Evolutionary conservation across 2,888 invertebrate species (phyloP), one percentile per base, ranked within the genome.

Genomic region (Onthophagus sagittarius): DNA sequence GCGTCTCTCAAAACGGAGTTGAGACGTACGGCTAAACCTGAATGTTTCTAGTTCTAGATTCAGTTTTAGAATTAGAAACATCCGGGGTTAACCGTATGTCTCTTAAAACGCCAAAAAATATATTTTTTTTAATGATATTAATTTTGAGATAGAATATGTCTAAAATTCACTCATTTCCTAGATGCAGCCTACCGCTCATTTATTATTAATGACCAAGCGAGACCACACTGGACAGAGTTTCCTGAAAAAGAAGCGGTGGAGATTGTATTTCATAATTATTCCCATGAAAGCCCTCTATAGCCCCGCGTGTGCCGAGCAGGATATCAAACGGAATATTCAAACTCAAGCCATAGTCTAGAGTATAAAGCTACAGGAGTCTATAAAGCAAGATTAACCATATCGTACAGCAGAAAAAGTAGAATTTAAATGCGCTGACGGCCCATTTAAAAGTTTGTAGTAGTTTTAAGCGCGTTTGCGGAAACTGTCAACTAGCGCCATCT

Each of bases 291-390:
- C 31, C 7, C 0, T 67, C 31, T 31, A 67, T 15, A 23, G 67
- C 67, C 2, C 39, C 1, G 39, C 39, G 39, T 53, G 6, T 11
- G 6, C 9, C 39, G 11, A 23, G 23, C 32, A 32, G 23, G 23
- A 67, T 67, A 67, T 67, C 67, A 67, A 67, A 67, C 67, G 32
- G 67, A 67, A 67, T 67, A 67, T 67, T 67, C 23, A 31, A 67
- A 11, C 39, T 53, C 39, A 7, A 11, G 1, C 11, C 39, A 53
- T 11, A 53, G 39, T 11, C 39, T 4, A 11, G 39, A 53, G 11
- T 53, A 53, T 53, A 53, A 53, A 53, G 39, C 39, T 53, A 9
- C 39, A 2, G 4, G 39, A 11, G 39, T 53, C 39, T 53, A 53
- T 53, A 53, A 53, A 53, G 39, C 39, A 53, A 53, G 39, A 53